phyloP scores from a whole-genome alignment of 1,140 invertebrate species.

The Platorchestia sp. region DNA sequence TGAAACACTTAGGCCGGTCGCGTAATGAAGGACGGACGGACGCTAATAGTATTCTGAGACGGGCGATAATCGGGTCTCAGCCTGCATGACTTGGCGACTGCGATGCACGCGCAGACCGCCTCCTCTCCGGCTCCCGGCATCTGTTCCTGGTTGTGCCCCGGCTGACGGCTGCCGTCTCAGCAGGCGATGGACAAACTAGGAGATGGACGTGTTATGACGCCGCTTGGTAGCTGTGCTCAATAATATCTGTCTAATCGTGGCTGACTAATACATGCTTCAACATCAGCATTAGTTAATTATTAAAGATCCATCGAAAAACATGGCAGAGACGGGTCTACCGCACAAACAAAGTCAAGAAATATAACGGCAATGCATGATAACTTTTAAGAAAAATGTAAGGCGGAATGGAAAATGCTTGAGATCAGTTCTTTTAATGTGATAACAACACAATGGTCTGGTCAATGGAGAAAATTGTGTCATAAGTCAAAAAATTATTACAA shows the following conservation, averaged over 20 bases:
- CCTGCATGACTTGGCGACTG: conserved; percentile 30
- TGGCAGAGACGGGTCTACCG: not conserved
- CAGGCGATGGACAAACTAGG: too few relatives aligned
- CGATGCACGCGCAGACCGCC: not conserved
- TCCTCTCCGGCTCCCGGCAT: not conserved
- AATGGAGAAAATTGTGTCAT: not conserved
- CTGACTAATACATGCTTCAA: not conserved
- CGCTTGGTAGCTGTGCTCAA: not conserved
- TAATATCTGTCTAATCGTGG: not conserved
- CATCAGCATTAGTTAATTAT: not conserved
- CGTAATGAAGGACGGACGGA: conserved; percentile 13
- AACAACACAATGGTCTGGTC: not conserved
- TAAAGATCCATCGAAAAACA: not conserved
- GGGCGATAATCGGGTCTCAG: not conserved
- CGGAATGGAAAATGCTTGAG: not conserved
- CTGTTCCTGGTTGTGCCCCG: not conserved
- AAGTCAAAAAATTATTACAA: not conserved
- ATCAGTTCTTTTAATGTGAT: too few relatives aligned
- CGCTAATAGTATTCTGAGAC: conserved; percentile 27
- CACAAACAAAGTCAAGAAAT: not conserved
- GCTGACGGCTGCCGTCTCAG: not conserved
- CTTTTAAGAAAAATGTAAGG: not conserved
- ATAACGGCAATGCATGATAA: not conserved
- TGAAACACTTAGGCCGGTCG: not conserved
- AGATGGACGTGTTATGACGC: not conserved